Conservation (phyloP, 2,888 invertebrate genomes). For the Leucophora obtusa region DNA sequence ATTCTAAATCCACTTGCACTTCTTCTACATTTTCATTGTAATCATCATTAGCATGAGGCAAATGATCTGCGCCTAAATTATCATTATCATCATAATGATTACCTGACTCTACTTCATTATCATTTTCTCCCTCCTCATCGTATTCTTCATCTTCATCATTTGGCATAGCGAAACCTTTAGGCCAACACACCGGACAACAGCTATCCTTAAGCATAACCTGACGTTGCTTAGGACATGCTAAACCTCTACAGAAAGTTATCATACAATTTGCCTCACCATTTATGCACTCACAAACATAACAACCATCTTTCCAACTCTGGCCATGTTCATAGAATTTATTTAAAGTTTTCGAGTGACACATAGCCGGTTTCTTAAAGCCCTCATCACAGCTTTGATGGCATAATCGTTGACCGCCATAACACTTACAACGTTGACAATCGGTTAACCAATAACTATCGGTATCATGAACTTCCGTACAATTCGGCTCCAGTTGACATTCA, state of each 20-base stretch:
- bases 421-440: conserved; percentile 75
- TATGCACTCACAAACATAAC: conserved; percentile 75
- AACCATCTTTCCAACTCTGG: conserved; percentile 75
- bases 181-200: conserved; percentile 78
- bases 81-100: conserved; percentile 36
- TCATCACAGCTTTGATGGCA: conserved; percentile 77
- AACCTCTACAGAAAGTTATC: conserved; percentile 72
- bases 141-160: conserved; percentile 63
- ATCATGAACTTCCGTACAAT: conserved; percentile 71
- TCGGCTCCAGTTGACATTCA: conserved; percentile 78
- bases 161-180: conserved; percentile 73
- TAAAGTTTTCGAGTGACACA: conserved; percentile 73
- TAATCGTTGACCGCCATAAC: conserved; percentile 72
- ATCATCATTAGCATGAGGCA: conserved; percentile 29
- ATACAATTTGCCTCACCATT: conserved; percentile 75
- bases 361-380: conserved; percentile 68
- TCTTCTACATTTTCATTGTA: conserved; percentile 59
- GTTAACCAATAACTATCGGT: conserved; percentile 73
- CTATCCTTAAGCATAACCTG: conserved; percentile 72
- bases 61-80: not conserved
- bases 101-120: conserved; percentile 31
- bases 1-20: conserved; percentile 49
- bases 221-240: conserved; percentile 72
- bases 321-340: conserved; percentile 74
- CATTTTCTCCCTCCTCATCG: conserved; percentile 63